Evolutionary conservation across 2,888 invertebrate species (phyloP).

Genomic region (Conistra vaccinii): DNA sequence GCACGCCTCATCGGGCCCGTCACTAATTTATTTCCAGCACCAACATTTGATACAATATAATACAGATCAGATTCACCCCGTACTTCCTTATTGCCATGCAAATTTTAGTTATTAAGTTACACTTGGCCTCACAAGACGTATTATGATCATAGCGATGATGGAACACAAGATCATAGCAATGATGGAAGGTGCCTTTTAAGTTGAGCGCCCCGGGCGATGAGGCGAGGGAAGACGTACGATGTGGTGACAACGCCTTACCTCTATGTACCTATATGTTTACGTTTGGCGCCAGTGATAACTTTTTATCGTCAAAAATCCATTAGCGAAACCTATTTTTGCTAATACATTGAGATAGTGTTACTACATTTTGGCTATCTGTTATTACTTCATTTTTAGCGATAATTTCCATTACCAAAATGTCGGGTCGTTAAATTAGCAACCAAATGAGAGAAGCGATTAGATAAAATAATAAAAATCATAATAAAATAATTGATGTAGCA

Average conservation of each 20-base stretch:
- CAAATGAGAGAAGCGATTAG: background rate
- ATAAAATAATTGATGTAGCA: background rate
- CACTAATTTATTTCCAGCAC: conserved; percentile 69
- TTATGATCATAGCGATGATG: conserved; percentile 39
- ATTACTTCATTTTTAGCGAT: background rate
- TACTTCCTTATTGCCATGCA: conserved; percentile 77
- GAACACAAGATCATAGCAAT: conserved; percentile 28
- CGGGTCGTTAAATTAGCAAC: background rate
- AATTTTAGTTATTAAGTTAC: conserved; percentile 71
- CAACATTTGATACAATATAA: conserved; percentile 71
- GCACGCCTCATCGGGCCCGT: conserved; percentile 73
- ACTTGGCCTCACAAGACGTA: conserved; percentile 54
- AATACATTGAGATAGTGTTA: conserved; percentile 18
- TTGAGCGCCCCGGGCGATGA: background rate
- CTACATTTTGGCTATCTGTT: conserved; percentile 1
- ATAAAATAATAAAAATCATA: background rate
- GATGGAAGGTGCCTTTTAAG: conserved; percentile 31
- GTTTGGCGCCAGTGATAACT: conserved; percentile 45
- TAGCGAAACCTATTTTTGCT: conserved; percentile 49
- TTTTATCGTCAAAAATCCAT: conserved; percentile 59
- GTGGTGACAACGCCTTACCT: conserved; percentile 28
- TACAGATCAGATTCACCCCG: conserved; percentile 65
- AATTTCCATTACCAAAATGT: conserved; percentile 2
- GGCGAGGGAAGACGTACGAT: conserved; percentile 5
- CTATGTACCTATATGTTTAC: conserved; percentile 9